Conservation (phyloP, 2,113 vertebrate genomes). For the Carettochelys insculpta region DNA sequence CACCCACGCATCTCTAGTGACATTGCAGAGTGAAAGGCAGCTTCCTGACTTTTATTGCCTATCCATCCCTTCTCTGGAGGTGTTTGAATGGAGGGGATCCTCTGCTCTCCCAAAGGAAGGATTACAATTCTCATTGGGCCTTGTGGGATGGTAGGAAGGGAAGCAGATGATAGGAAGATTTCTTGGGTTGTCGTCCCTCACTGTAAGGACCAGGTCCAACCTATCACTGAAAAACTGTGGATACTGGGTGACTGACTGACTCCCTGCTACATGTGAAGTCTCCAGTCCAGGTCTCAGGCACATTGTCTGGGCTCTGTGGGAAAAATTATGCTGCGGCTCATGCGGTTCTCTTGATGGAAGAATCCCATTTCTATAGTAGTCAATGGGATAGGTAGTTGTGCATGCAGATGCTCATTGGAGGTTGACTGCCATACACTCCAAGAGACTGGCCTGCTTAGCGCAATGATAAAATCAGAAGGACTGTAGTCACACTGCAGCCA, state of each 20-base stretch:
- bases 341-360: neutral
- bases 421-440: neutral
- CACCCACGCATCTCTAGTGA: neutral
- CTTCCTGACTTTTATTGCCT: neutral
- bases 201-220: neutral
- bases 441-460: neutral
- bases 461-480: neutral
- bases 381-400: neutral
- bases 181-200: neutral
- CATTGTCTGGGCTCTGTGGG: neutral
- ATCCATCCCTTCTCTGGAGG: neutral
- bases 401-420: fast-evolving
- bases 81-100: neutral
- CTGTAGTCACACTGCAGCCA: neutral
- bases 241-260: neutral
- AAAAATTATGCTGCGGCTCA: fast-evolving
- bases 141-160: neutral
- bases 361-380: neutral
- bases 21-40: neutral
- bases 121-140: neutral
- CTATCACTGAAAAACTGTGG: neutral
- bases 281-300: neutral
- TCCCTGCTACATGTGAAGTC: slow-evolving; percentile 16
- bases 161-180: neutral
- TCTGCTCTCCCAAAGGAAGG: neutral